Conservation (phyloP, 2,797 vertebrate genomes). For the Tangara arthus region DNA sequence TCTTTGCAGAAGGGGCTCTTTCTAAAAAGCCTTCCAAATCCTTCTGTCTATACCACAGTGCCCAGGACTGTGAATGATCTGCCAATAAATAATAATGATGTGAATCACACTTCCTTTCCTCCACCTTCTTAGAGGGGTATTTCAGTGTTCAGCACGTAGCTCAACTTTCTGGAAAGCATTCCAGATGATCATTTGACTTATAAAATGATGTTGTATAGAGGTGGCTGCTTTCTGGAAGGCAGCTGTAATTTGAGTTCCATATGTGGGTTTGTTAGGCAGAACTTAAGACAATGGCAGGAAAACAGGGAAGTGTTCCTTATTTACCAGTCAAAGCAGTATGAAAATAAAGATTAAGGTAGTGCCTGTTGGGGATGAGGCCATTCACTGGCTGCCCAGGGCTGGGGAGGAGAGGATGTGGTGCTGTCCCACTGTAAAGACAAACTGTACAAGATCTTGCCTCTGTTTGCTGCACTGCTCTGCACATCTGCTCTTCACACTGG, state of each 20-base stretch:
- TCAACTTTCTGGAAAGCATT: not conserved
- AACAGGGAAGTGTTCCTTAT: not conserved
- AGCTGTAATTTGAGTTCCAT: not conserved
- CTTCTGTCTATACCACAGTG: not conserved
- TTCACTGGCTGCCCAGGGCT: not conserved
- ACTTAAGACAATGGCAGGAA: not conserved
- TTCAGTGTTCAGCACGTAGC: not conserved
- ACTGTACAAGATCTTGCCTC: not conserved
- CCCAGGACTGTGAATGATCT: not conserved
- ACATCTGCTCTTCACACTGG: not conserved
- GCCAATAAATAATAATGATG: not conserved
- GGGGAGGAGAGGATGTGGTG: not conserved
- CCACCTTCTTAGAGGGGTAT: not conserved
- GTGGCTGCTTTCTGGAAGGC: not conserved
- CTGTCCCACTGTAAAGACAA: fast-evolving
- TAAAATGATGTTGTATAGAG: not conserved
- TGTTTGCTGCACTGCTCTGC: fast-evolving
- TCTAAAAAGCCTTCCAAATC: not conserved
- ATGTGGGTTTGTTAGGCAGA: not conserved
- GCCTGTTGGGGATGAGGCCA: fast-evolving
- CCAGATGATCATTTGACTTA: fast-evolving
- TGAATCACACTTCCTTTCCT: not conserved
- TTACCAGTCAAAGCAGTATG: not conserved
- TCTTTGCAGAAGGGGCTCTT: not conserved
- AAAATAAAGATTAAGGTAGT: not conserved